Conservation (phyloP, 1,140 invertebrate genomes). For the Nebria ingens region DNA sequence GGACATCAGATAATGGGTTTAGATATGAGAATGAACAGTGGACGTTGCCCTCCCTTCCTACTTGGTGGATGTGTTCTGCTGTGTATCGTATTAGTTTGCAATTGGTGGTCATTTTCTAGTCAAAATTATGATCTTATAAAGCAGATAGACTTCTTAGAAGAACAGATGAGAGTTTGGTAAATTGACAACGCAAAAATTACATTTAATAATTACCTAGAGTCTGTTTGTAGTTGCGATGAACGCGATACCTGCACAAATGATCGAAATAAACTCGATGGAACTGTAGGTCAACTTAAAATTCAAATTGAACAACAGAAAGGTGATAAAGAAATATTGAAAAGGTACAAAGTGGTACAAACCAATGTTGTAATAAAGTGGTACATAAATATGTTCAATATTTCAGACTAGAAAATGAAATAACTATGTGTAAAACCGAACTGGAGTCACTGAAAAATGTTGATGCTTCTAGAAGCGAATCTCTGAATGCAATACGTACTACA, state of each 20-base stretch:
- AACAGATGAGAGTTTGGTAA: slow-evolving; percentile 2
- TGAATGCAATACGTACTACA: background rate
- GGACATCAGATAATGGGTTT: background rate
- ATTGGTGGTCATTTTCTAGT: slow-evolving; percentile 6
- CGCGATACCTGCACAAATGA: background rate
- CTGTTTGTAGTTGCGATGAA: background rate
- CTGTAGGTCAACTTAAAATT: background rate
- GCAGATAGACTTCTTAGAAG: background rate
- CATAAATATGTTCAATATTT: background rate
- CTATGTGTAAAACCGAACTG: background rate
- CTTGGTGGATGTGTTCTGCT: background rate
- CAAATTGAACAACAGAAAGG: background rate
- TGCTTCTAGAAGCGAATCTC: background rate
- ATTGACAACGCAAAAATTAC: too few species aligned
- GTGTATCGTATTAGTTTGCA: background rate
- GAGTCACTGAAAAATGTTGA: background rate
- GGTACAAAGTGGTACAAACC: background rate
- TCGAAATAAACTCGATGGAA: background rate
- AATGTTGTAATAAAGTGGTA: background rate
- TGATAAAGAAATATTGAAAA: background rate
- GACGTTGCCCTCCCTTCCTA: background rate
- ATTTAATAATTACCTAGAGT: too few species aligned
- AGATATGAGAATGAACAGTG: background rate
- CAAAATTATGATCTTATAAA: background rate
- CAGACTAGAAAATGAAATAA: background rate